phyloP scores from a whole-genome alignment of 2,888 invertebrate genomes.

The Erpobdella octoculata region DNA sequence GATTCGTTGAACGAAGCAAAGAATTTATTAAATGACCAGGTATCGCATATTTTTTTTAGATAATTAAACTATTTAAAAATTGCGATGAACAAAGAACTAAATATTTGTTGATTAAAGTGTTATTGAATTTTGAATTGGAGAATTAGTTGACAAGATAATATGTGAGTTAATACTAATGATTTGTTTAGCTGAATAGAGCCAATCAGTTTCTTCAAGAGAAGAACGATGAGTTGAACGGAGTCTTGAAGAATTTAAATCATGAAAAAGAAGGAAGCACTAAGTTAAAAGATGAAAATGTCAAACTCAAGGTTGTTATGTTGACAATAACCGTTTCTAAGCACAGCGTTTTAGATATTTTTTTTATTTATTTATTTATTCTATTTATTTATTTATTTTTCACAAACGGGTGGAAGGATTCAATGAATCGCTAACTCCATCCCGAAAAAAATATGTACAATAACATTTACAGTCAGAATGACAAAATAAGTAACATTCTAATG shows the following conservation, averaged over 20 bases:
- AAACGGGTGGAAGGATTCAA: not conserved
- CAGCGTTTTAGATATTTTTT: too few relatives aligned
- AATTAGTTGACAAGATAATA: too few relatives aligned
- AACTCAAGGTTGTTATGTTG: slow-evolving; percentile 9
- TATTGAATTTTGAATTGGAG: too few relatives aligned
- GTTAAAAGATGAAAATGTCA: not conserved
- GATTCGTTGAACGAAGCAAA: not conserved
- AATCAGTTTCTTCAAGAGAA: not conserved
- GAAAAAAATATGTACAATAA: too few relatives aligned
- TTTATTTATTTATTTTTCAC: too few relatives aligned
- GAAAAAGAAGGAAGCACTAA: not conserved
- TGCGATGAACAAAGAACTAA: not conserved
- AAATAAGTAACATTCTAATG: too few relatives aligned
- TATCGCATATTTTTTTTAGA: not conserved
- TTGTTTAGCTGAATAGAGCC: not conserved
- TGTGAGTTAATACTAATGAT: too few relatives aligned
- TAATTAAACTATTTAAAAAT: not conserved
- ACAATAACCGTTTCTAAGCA: too few relatives aligned
- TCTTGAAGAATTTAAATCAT: not conserved
- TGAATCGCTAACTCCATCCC: too few relatives aligned
- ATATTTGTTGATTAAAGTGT: not conserved
- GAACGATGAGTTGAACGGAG: not conserved
- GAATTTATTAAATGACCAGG: not conserved
- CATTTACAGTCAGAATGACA: too few relatives aligned
- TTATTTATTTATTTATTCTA: too few relatives aligned